phyloP scores from a whole-genome alignment of 2,113 vertebrate genomes.

The Psittacus erithacus region DNA sequence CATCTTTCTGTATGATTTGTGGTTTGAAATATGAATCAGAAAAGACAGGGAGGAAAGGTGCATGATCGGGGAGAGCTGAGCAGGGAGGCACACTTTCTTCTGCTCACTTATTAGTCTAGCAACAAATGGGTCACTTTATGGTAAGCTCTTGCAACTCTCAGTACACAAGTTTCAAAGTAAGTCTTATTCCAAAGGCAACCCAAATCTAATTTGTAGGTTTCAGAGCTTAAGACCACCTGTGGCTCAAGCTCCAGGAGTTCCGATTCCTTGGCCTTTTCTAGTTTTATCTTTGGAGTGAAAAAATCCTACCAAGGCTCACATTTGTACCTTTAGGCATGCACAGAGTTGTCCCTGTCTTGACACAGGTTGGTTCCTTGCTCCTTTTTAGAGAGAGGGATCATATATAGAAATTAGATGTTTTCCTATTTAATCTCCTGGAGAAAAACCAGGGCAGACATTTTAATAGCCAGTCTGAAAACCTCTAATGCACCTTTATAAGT shows the following conservation, averaged over 20 bases:
- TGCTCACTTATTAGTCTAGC: too few species aligned
- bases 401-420: neutral
- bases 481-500: neutral
- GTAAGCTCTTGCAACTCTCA: neutral
- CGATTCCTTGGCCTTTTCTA: neutral
- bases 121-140: neutral
- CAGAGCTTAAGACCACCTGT: neutral
- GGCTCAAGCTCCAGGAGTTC: neutral
- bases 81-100: neutral
- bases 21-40: neutral
- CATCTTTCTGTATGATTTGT: neutral
- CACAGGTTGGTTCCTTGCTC: neutral
- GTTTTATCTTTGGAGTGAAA: neutral
- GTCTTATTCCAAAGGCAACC: neutral
- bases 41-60: neutral
- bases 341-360: neutral
- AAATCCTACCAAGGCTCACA: fast-evolving
- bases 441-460: neutral
- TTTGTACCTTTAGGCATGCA: fast-evolving
- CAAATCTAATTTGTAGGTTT: neutral
- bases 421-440: neutral
- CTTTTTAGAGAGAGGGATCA: neutral
- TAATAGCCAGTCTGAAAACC: neutral
- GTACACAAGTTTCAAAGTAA: neutral
- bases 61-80: neutral